These are phyloP conservation scores for Tubulanus polymorphus DNA, from an alignment of 2,888 invertebrate genomes.

Conservation along the genomic window DNA sequence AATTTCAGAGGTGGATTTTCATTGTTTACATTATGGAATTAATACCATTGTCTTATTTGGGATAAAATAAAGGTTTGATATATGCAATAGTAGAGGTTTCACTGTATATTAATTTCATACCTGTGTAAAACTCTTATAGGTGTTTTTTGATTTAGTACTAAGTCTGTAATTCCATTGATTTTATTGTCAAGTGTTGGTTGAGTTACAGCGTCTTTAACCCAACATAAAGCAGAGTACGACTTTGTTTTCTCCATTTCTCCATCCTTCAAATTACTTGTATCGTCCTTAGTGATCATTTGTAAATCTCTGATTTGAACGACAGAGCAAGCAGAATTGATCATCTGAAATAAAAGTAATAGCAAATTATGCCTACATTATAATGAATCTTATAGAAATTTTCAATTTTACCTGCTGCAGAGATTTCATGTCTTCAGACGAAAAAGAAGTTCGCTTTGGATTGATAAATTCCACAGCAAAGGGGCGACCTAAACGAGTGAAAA, in stretches of 20 bases:
- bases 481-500: conserved; percentile 61
- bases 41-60: too few species aligned
- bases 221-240: conserved; percentile 72
- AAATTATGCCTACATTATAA: neutral
- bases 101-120: conserved; percentile 20
- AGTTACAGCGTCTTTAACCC: conserved; percentile 45
- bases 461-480: conserved; percentile 83
- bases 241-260: conserved; percentile 88
- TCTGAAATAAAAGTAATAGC: conserved; percentile 28
- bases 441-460: conserved; percentile 60
- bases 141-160: conserved; percentile 75
- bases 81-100: neutral
- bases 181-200: conserved; percentile 55
- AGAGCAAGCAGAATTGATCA: conserved; percentile 60
- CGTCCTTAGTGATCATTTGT: conserved; percentile 65
- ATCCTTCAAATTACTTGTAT: conserved; percentile 67
- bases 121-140: conserved; percentile 84
- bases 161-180: conserved; percentile 35
- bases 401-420: conserved; percentile 57
- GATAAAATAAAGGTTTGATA: too few species aligned
- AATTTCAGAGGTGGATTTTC: too few species aligned
- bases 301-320: conserved; percentile 62
- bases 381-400: too few species aligned
- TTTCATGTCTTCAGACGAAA: conserved; percentile 58
- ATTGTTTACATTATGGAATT: too few species aligned